These are phyloP conservation scores for Pangasianodon gigas DNA, from an alignment of 2,113 vertebrate genomes.

Conservation along the genomic window DNA sequence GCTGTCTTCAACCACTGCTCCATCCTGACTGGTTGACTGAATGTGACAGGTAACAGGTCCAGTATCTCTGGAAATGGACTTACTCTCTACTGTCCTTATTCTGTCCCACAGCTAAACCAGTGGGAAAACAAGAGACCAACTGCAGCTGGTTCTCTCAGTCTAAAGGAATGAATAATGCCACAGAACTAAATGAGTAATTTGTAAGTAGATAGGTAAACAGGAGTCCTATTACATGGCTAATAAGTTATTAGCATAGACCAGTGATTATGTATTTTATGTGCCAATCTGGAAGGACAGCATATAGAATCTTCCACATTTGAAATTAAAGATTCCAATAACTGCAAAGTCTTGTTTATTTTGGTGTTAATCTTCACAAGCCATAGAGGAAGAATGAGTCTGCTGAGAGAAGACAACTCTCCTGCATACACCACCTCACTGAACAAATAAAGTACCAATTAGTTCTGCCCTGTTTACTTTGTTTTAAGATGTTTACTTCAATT, in stretches of 20 bases:
- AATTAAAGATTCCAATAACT: not conserved
- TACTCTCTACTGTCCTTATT: constrained; percentile 12
- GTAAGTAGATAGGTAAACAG: not conserved
- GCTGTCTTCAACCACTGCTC: not conserved
- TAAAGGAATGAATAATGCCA: not conserved
- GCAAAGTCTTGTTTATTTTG: constrained; percentile 10
- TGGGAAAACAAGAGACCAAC: not conserved
- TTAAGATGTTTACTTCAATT: constrained; percentile 45
- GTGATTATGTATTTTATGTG: not conserved
- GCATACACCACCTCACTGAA: constrained; percentile 27
- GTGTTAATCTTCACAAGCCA: constrained; percentile 23
- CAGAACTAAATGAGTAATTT: not conserved
- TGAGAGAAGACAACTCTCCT: constrained; percentile 20
- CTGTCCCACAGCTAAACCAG: constrained; percentile 26
- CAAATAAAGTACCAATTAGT: constrained; percentile 44
- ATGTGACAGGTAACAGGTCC: constrained; percentile 25
- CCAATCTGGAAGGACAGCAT: not conserved
- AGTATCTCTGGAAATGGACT: constrained; percentile 25
- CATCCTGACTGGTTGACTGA: not conserved
- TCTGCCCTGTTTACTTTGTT: constrained; percentile 39
- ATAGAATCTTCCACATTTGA: not conserved
- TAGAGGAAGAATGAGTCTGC: constrained; percentile 16
- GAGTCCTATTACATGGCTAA: not conserved
- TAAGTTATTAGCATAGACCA: not conserved
- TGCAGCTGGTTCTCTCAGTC: not conserved